These are phyloP conservation scores for Rhodophaea formosa DNA, from an alignment of 2,888 invertebrate species.

Conservation along the genomic window DNA sequence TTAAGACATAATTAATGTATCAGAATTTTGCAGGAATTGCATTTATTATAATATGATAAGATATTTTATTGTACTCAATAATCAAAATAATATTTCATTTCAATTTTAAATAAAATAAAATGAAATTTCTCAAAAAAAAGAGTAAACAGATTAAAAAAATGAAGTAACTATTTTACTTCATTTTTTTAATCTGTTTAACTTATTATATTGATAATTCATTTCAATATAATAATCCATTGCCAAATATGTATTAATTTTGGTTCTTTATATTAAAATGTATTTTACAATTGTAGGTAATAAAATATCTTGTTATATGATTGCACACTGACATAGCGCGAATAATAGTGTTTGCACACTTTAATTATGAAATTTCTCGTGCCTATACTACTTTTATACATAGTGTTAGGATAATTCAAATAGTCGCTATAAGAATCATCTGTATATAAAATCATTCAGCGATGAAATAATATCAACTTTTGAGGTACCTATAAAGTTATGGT, in stretches of 20 bases:
- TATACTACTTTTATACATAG: constrained; percentile 72
- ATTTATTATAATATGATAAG: constrained; percentile 2
- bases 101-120: no score
- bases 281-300: neutral
- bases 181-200: no score
- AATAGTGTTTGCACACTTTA: constrained; percentile 62
- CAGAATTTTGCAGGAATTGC: constrained; percentile 8
- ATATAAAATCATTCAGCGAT: constrained; percentile 17
- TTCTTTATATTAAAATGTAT: neutral
- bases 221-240: no score
- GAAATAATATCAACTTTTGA: neutral
- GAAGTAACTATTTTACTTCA: no score
- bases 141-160: no score
- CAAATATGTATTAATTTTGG: no score
- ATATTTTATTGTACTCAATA: constrained; percentile 1
- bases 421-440: constrained; percentile 28
- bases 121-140: no score
- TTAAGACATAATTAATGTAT: neutral
- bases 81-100: neutral
- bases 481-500: neutral
- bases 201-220: no score
- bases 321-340: constrained; percentile 42
- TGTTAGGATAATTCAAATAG: constrained; percentile 51
- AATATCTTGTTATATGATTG: constrained; percentile 22
- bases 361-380: constrained; percentile 76